Evolutionary conservation across 2,888 invertebrate species (phyloP), one percentile per base, ranked within the genome.

Genomic region (Clusia tigrina): DNA sequence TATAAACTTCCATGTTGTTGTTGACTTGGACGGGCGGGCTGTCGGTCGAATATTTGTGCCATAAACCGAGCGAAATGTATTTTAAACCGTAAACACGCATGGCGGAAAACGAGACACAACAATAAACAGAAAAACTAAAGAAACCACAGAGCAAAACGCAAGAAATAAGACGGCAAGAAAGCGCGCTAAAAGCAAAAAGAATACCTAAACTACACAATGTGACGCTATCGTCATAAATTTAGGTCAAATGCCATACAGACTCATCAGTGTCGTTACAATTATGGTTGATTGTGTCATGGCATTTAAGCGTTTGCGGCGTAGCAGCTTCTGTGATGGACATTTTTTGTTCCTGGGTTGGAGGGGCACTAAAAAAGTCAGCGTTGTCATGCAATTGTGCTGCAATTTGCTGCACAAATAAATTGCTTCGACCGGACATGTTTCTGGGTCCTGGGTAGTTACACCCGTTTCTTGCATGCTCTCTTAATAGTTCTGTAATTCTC

Each of bases 211-310:
- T 15, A 42, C 42, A 42, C 42, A 42, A 42, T 42, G 10, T 42
- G 42, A 42, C 42, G 42, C n/a, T n/a, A n/a, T n/a, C n/a, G n/a
- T 42, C n/a, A 42, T n/a, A 42, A n/a, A 42, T 42, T 42, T 42
- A n/a, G 42, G 42, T 42, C 42, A 42, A 42, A 42, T n/a, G n/a
- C 42, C 42, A 42, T 42, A 42, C 3, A 42, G 42, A 42, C 42
- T 42, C n/a, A 10, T 42, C n/a, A 32, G 5, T 32, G 12, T 32
- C 5, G 32, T 9, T 12, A 12, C 32, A 12, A 42, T 42, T 42
- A 42, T 42, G n/a, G n/a, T n/a, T n/a, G n/a, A n/a, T n/a, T n/a
- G n/a, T n/a, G n/a, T n/a, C n/a, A n/a, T n/a, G n/a, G n/a, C n/a
- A n/a, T n/a, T n/a, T n/a, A n/a, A n/a, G n/a, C n/a, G n/a, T n/a